These are phyloP conservation scores for Amblyjoppa fuscipennis DNA, from an alignment of 2,888 invertebrate species.

Conservation along the genomic window DNA sequence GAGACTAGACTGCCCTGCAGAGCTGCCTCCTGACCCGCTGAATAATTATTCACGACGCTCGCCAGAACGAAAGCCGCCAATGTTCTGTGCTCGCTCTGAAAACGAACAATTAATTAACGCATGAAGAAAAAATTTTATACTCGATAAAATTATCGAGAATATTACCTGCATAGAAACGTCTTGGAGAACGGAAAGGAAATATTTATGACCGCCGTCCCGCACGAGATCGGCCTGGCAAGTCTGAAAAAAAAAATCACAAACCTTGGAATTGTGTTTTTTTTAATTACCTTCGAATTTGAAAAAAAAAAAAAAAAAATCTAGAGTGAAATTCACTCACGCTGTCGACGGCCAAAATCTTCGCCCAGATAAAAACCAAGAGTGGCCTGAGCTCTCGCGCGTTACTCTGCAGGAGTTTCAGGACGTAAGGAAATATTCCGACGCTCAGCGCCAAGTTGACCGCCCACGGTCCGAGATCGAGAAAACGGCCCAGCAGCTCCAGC, in stretches of 20 bases:
- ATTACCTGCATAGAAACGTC: constrained; percentile 93
- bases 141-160: constrained; percentile 5
- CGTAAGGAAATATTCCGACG: constrained; percentile 99
- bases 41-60: constrained; percentile 95
- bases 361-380: constrained; percentile 99
- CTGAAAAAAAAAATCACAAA: constrained; percentile 86
- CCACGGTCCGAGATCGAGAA: constrained; percentile 98
- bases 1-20: constrained; percentile 96
- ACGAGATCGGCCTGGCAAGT: constrained; percentile 98
- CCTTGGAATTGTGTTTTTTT: constrained; percentile 27
- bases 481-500: constrained; percentile 96
- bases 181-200: constrained; percentile 96
- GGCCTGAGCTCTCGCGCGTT: constrained; percentile 96
- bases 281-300: not conserved
- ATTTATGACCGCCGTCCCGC: constrained; percentile 96
- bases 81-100: constrained; percentile 93
- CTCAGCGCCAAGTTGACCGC: constrained; percentile 98
- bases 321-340: constrained; percentile 88
- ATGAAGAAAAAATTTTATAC: not conserved
- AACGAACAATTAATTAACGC: constrained; percentile 15
- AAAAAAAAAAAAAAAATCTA: too few species aligned
- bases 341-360: constrained; percentile 98
- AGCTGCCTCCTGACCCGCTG: constrained; percentile 95
- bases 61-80: constrained; percentile 98
- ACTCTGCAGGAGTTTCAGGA: constrained; percentile 97